These are phyloP conservation scores for Lordiphosa stackelbergi DNA, from an alignment of 1,140 invertebrate species.

Conservation along the genomic window DNA sequence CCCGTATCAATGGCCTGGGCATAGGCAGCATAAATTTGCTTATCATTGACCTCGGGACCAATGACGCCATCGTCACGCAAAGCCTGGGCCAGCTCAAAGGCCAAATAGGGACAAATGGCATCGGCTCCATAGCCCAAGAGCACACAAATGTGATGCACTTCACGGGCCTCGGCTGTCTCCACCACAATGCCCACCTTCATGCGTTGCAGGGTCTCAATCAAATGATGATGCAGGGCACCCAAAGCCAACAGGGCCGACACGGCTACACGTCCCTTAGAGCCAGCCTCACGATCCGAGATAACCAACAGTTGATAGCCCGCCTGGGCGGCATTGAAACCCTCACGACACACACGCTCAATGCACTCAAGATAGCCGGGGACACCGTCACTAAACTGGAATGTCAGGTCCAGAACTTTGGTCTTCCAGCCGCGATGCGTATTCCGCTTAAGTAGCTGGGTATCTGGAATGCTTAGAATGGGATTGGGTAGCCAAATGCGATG, in stretches of 20 bases:
- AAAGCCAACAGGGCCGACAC: conserved; percentile 91
- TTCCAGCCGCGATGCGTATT: conserved; percentile 94
- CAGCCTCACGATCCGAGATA: conserved; percentile 90
- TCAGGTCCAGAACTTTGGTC: conserved; percentile 93
- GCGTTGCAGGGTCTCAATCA: conserved; percentile 95
- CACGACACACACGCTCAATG: conserved; percentile 87
- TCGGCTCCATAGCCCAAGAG: conserved; percentile 98
- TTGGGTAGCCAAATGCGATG: conserved; percentile 95
- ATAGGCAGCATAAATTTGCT: conserved; percentile 86
- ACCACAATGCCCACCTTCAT: conserved; percentile 97
- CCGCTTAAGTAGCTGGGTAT: conserved; percentile 91
- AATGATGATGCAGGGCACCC: conserved; percentile 94
- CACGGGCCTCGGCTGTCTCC: conserved; percentile 95
- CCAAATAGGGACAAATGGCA: conserved; percentile 97
- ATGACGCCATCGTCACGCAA: conserved; percentile 90
- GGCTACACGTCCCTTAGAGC: conserved; percentile 83
- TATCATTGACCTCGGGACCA: conserved; percentile 86
- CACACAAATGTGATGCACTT: conserved; percentile 98
- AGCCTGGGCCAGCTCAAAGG: conserved; percentile 92
- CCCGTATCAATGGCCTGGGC: conserved; percentile 86
- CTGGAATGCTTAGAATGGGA: conserved; percentile 94
- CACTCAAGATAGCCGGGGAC: conserved; percentile 86
- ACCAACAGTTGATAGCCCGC: conserved; percentile 91
- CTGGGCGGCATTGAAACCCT: conserved; percentile 89
- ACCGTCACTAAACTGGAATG: conserved; percentile 87